Conservation (phyloP, 2,888 invertebrate species). For the Caenorhabditis panamensis region DNA sequence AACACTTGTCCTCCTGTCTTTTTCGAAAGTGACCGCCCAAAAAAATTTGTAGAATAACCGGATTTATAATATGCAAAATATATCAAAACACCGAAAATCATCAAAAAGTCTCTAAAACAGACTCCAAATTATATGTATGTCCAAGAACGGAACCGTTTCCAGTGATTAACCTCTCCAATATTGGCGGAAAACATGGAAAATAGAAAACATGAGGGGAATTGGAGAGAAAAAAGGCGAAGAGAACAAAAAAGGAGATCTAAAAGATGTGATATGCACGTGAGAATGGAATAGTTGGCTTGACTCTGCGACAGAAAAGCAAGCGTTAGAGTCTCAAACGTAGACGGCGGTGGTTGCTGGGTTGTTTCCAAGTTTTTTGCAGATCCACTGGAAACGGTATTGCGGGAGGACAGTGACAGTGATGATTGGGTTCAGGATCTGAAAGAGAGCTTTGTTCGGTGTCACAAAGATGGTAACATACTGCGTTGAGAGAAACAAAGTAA, state of each 20-base stretch:
- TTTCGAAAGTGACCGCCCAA: too few relatives aligned
- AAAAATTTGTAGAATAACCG: too few relatives aligned
- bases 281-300: neutral
- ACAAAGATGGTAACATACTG: slow-evolving; percentile 70
- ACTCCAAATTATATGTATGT: neutral
- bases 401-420: slow-evolving; percentile 80
- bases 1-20: too few relatives aligned
- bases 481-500: slow-evolving; percentile 78
- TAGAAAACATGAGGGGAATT: neutral
- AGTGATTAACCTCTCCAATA: neutral
- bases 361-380: slow-evolving; percentile 54
- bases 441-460: neutral
- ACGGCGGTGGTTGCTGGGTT: slow-evolving; percentile 40
- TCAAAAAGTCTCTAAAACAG: too few relatives aligned
- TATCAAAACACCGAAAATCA: too few relatives aligned
- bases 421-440: slow-evolving; percentile 80
- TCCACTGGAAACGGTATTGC: slow-evolving; percentile 74
- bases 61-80: too few relatives aligned
- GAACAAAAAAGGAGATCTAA: slow-evolving; percentile 20
- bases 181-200: neutral
- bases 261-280: slow-evolving; percentile 15
- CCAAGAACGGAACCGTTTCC: slow-evolving; percentile 3
- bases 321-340: too few relatives aligned
- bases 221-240: neutral
- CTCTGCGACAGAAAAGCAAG: too few relatives aligned